These are phyloP conservation scores for Acleris laterana DNA, from an alignment of 2,888 invertebrate species.

Conservation along the genomic window DNA sequence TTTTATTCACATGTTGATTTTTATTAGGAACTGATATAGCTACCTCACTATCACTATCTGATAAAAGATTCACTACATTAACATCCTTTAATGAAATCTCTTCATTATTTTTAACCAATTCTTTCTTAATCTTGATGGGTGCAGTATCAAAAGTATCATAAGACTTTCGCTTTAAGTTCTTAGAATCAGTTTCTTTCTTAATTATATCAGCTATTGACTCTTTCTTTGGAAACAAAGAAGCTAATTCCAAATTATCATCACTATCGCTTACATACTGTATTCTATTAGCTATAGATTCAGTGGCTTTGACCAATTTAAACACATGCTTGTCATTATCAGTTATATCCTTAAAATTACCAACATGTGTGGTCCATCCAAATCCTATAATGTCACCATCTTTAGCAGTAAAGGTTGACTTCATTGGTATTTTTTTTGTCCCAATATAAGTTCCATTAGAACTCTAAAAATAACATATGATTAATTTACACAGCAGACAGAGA, in stretches of 20 bases:
- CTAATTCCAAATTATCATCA: constrained; percentile 59
- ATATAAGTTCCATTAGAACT: constrained; percentile 86
- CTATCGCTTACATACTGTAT: constrained; percentile 62
- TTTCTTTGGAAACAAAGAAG: constrained; percentile 38
- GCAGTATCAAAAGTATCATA: constrained; percentile 35
- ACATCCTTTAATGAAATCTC: constrained; percentile 40
- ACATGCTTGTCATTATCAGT: constrained; percentile 67
- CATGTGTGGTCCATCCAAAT: constrained; percentile 74
- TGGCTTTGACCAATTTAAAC: constrained; percentile 60
- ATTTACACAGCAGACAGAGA: too few species aligned
- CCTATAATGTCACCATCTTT: constrained; percentile 79
- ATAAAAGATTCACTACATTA: constrained; percentile 53
- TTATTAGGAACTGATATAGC: constrained; percentile 28
- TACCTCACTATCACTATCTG: constrained; percentile 63
- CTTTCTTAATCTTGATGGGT: constrained; percentile 43
- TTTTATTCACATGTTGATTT: constrained; percentile 22
- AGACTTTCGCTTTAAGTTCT: constrained; percentile 61
- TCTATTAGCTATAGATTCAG: constrained; percentile 48
- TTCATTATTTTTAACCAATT: constrained; percentile 42
- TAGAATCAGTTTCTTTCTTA: constrained; percentile 36
- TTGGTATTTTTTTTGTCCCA: constrained; percentile 68
- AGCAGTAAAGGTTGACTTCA: constrained; percentile 61
- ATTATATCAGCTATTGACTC: constrained; percentile 16
- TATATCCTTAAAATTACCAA: constrained; percentile 55
- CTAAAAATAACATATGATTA: constrained; percentile 54